Evolutionary conservation across 2,888 invertebrate genomes (phyloP), one percentile per base, ranked within the genome.

Genomic region (Phortica okadai): DNA sequence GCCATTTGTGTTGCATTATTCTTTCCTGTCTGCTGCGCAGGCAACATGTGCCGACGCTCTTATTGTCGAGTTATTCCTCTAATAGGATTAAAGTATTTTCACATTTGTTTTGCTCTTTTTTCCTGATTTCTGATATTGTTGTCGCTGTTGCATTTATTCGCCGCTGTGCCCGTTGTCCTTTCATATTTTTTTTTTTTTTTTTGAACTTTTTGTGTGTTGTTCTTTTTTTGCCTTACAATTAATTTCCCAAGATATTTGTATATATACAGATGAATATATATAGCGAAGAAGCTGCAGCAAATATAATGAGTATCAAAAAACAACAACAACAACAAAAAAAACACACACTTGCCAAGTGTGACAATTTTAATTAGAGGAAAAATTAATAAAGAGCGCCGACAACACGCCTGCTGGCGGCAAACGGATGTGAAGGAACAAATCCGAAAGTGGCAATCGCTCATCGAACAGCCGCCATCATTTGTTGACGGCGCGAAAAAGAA

Each of bases 31-130:
- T 83, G 84, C 81, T 83, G 82, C 82, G 79, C 82, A 78, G 83
- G 81, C 86, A 87, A 90, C 89, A 90, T 90, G 90, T 90, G 89
- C 89, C 89, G 89, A 79, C 89, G 89, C 62, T 62, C 50, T 88
- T 90, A 88, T 90, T 89, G 88, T 88, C 89, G 90, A 90, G 90
- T 90, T 90, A 90, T 90, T 88, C 84, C 83, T 85, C 85, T 90
- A 90, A 90, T 90, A 90, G 90, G 90, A 90, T 90, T 90, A 90
- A 88, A 88, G 90, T 84, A 86, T 89, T 90, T 81, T 88, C 88
- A 80, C 87, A 85, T 86, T 86, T 84, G 78, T 80, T 86, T 80
- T 85, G 79, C 78, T 81, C 82, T 83, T 84, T 85, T 85, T 85
- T 81, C 80, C 80, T 75, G 76, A 77, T 74, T 56, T 50, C 25